Evolutionary conservation across 2,113 vertebrate genomes (phyloP).

Genomic region (Psophia crepitans): DNA sequence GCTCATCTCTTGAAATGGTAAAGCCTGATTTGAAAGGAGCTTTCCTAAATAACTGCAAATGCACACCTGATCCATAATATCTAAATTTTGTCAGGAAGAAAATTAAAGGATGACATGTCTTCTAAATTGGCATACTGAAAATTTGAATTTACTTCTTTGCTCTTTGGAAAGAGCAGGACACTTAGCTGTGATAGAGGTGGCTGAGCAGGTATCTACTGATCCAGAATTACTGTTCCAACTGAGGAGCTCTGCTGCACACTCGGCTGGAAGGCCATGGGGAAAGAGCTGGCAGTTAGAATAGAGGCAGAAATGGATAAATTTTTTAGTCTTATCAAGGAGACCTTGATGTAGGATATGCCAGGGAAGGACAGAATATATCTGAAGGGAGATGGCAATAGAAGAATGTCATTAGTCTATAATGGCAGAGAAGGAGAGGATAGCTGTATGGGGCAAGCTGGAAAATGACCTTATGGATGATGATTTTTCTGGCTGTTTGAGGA

Average conservation of each 20-base stretch:
- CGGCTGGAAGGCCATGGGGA: not conserved
- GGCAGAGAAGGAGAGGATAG: not conserved
- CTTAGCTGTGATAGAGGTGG: not conserved
- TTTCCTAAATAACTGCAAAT: not conserved
- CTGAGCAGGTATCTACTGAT: not conserved
- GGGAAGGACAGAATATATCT: not conserved
- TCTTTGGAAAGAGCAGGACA: not conserved
- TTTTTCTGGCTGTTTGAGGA: not conserved
- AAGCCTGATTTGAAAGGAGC: not conserved
- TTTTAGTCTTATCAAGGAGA: not conserved
- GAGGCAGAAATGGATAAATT: not conserved
- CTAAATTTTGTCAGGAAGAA: not conserved
- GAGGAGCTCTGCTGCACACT: rapidly evolving
- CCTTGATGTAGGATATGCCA: not conserved
- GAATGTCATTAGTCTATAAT: not conserved
- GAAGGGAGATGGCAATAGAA: not conserved
- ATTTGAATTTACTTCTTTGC: not conserved
- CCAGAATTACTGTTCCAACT: not conserved
- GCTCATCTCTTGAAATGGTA: not conserved
- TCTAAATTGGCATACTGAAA: not conserved
- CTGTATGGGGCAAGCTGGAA: not conserved
- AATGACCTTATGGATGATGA: not conserved
- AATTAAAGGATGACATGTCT: not conserved
- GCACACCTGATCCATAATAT: not conserved
- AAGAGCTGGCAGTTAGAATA: not conserved